Conservation (phyloP, 2,797 vertebrate species). For the Agapornis canus region DNA sequence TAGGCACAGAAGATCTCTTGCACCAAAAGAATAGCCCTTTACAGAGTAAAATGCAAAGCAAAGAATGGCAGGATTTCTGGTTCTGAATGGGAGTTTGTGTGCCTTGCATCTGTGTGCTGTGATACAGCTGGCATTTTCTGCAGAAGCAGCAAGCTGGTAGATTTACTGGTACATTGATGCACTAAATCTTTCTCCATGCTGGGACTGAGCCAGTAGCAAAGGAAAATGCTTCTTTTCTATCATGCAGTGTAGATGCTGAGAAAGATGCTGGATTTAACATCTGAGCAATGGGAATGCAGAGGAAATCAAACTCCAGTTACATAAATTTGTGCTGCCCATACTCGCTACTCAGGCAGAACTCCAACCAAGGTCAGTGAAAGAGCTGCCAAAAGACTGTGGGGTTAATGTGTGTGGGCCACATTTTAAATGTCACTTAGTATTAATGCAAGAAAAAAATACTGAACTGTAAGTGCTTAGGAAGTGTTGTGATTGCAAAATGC, state of each 20-base stretch:
- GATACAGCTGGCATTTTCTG: neutral
- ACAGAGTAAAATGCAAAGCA: neutral
- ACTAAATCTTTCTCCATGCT: neutral
- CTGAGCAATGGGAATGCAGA: neutral
- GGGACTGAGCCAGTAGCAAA: neutral
- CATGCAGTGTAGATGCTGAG: neutral
- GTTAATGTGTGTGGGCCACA: slow-evolving; percentile 37
- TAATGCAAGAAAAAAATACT: neutral
- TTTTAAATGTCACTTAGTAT: slow-evolving; percentile 31
- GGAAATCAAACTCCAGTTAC: neutral
- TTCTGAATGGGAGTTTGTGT: neutral
- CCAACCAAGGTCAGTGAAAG: slow-evolving; percentile 4
- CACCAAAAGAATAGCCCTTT: neutral
- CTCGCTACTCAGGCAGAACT: neutral
- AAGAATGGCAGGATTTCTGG: neutral
- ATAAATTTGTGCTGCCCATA: neutral
- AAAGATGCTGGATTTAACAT: neutral
- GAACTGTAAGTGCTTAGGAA: neutral
- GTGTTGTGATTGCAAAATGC: neutral
- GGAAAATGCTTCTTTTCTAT: neutral
- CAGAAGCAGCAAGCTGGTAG: neutral
- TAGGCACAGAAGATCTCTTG: neutral
- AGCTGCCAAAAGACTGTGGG: slow-evolving; percentile 23
- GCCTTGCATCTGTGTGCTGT: neutral
- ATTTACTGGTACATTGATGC: neutral